Evolutionary conservation across 2,888 invertebrate species (phyloP).

Genomic region (Trachelus troglodyta): DNA sequence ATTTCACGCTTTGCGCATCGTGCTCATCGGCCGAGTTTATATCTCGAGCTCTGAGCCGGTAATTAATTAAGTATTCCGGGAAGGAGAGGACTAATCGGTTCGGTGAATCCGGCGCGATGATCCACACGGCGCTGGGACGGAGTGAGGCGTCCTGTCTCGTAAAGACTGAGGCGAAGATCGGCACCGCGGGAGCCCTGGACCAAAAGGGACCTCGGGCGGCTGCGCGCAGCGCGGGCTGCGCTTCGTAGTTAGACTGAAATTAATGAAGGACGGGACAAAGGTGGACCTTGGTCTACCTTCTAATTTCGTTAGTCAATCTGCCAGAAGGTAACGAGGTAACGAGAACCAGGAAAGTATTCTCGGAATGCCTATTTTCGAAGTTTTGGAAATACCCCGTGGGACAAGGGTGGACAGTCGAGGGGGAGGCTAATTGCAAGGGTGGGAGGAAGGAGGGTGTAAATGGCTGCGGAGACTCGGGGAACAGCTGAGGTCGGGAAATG

Average conservation of each 20-base stretch:
- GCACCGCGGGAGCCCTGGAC: background rate
- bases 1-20: constrained; percentile 6
- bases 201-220: background rate
- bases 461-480: background rate
- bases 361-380: background rate
- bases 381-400: background rate
- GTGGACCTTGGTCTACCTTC: constrained; percentile 11
- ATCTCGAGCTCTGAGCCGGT: constrained; percentile 13
- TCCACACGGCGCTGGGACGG: background rate
- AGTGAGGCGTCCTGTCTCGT: background rate
- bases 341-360: background rate
- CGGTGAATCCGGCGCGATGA: constrained; percentile 12
- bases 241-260: constrained; percentile 14
- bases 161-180: background rate
- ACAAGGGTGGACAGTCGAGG: background rate
- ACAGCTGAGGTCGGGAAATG: background rate
- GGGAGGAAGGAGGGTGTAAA: background rate
- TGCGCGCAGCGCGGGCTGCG: no score
- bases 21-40: background rate
- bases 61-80: constrained; percentile 22
- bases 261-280: constrained; percentile 19
- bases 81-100: constrained; percentile 22
- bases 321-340: background rate
- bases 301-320: constrained; percentile 8
- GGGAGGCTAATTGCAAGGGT: background rate